Evolutionary conservation across 2,113 vertebrate genomes (phyloP).

Genomic region (Delphinus delphis): DNA sequence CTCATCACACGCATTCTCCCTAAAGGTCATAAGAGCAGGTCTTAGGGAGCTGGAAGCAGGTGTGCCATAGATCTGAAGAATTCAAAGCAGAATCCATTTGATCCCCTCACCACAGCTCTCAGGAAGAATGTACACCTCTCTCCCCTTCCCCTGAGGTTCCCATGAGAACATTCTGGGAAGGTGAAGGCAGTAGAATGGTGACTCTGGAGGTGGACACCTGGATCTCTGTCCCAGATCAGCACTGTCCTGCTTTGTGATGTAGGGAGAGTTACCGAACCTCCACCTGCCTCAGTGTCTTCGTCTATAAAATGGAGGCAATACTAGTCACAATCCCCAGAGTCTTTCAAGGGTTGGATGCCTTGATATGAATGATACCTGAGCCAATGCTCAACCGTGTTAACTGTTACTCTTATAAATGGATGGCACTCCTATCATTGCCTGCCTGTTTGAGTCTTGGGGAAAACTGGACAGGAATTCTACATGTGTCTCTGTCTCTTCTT

Average conservation of each 20-base stretch:
- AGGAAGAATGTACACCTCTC: background rate
- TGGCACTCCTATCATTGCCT: rapidly evolving
- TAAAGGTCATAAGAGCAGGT: background rate
- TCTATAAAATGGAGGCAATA: background rate
- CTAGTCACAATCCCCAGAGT: background rate
- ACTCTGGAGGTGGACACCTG: background rate
- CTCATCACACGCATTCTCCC: background rate
- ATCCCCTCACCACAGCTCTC: background rate
- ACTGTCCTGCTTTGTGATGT: background rate
- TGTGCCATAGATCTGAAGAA: too few species aligned
- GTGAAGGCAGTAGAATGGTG: background rate
- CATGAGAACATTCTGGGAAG: background rate
- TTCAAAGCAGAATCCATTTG: background rate
- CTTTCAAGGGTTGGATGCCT: background rate
- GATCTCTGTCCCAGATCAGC: background rate
- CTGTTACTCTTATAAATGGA: too few species aligned
- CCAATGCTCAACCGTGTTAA: too few species aligned
- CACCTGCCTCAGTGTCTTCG: background rate
- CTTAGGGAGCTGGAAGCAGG: background rate
- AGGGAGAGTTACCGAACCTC: background rate
- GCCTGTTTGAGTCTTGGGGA: background rate
- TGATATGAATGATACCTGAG: background rate
- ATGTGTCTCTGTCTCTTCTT: background rate
- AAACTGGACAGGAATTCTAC: background rate
- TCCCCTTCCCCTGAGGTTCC: background rate